These are phyloP conservation scores for Heliconius himera DNA, from an alignment of 1,140 invertebrate species.

Conservation along the genomic window DNA sequence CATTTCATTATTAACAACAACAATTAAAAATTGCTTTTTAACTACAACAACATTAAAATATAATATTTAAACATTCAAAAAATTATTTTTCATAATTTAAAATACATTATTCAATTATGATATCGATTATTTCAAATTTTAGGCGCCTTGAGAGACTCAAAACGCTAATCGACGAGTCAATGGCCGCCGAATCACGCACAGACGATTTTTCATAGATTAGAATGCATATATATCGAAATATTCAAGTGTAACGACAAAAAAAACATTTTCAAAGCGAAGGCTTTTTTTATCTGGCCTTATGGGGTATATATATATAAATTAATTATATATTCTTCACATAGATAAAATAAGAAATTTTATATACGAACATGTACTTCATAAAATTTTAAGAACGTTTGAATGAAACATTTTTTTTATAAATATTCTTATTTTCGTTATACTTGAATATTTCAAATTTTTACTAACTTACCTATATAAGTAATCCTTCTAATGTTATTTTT, in stretches of 20 bases:
- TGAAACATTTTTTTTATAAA: too few relatives aligned
- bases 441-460: neutral
- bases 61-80: too few relatives aligned
- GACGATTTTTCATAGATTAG: neutral
- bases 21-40: neutral
- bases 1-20: too few relatives aligned
- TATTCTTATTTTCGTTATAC: neutral
- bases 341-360: too few relatives aligned
- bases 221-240: neutral
- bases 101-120: neutral
- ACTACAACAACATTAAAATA: neutral
- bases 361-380: too few relatives aligned
- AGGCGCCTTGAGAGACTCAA: conserved; percentile 63
- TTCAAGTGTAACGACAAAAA: neutral
- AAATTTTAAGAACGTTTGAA: too few relatives aligned
- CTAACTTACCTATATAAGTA: neutral
- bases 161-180: conserved; percentile 64
- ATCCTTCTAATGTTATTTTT: neutral
- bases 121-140: conserved; percentile 20
- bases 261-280: neutral
- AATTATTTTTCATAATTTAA: too few relatives aligned
- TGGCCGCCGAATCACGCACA: conserved; percentile 51
- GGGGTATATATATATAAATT: too few relatives aligned
- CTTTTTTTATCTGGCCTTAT: neutral
- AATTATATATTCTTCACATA: too few relatives aligned